phyloP scores from a whole-genome alignment of 2,797 vertebrate genomes.

The Crypturellus tataupa region DNA sequence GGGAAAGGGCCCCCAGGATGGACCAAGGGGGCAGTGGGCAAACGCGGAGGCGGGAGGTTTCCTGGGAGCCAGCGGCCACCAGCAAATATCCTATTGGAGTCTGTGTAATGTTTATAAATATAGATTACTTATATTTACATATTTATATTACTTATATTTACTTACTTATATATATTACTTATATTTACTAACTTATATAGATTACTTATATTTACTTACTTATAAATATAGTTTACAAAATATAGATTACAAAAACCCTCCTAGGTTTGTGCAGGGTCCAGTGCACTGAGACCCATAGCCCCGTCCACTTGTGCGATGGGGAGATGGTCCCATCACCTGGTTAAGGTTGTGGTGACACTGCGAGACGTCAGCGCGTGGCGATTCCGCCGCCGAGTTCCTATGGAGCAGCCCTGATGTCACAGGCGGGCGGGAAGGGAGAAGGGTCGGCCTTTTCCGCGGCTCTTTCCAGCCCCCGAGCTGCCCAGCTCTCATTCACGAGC shows the following conservation, averaged over 20 bases:
- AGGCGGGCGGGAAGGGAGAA: neutral
- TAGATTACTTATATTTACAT: no score
- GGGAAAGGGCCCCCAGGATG: neutral
- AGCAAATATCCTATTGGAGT: neutral
- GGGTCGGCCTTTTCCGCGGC: accelerated
- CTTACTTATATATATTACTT: no score
- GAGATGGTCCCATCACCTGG: no score
- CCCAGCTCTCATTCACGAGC: accelerated
- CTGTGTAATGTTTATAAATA: neutral
- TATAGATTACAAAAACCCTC: neutral
- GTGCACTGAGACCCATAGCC: accelerated
- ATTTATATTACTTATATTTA: no score
- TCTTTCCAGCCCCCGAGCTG: neutral
- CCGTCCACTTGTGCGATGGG: accelerated
- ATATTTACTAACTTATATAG: no score
- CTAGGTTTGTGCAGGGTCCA: no score
- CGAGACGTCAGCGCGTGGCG: no score
- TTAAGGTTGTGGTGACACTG: no score
- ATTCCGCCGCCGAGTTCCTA: neutral
- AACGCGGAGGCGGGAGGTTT: neutral
- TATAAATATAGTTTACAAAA: no score
- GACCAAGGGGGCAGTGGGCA: neutral
- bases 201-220: no score
- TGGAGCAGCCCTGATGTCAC: neutral
- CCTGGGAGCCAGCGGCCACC: accelerated